These are phyloP conservation scores for Dendrocincla tyrannina DNA, from an alignment of 2,797 vertebrate genomes.

Conservation along the genomic window DNA sequence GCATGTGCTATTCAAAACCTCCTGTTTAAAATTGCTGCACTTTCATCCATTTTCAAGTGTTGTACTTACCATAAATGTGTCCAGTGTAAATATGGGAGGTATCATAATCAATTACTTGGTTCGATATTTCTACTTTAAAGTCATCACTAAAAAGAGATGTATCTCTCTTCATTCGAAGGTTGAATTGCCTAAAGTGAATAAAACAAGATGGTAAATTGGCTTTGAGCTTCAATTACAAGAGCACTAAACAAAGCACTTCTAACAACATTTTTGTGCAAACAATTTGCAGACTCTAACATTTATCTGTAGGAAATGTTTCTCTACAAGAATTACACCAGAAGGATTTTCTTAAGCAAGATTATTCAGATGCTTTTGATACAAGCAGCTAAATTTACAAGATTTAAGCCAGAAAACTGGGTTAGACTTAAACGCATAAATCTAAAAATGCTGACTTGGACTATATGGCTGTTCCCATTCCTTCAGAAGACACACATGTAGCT, in stretches of 20 bases:
- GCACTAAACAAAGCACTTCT: neutral
- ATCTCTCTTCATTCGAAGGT: slow-evolving; percentile 92
- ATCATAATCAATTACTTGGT: slow-evolving; percentile 83
- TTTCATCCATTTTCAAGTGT: neutral
- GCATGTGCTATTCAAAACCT: neutral
- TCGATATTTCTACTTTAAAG: slow-evolving; percentile 88
- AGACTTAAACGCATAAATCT: neutral
- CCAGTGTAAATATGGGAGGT: slow-evolving; percentile 97
- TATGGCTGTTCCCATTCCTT: neutral
- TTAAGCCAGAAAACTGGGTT: neutral
- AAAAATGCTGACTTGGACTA: neutral
- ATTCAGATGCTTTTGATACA: neutral
- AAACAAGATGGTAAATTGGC: neutral
- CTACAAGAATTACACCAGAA: neutral
- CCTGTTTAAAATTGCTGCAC: neutral
- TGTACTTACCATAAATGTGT: slow-evolving; percentile 89
- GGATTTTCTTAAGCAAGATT: neutral
- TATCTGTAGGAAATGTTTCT: neutral
- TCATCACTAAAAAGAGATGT: slow-evolving; percentile 88
- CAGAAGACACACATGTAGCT: neutral
- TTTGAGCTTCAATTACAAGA: neutral
- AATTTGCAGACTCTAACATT: neutral
- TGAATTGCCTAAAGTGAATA: slow-evolving; percentile 85
- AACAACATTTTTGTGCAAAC: neutral
- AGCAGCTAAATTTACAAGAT: neutral